Base-by-base conservation (phyloP, 2,888 invertebrate species). In the Drosophila anomalata region DNA sequence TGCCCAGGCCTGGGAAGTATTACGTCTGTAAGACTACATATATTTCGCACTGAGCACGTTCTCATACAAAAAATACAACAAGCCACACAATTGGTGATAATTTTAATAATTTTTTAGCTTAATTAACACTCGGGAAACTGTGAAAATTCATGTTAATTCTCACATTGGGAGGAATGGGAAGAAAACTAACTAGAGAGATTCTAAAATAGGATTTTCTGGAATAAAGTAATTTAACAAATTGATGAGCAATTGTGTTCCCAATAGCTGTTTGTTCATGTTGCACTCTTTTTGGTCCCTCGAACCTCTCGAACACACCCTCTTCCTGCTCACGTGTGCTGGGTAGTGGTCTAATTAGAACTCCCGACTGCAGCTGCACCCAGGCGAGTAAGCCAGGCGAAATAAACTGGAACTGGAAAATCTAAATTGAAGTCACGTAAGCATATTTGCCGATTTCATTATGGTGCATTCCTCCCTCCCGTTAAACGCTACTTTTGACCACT, bases 371-470 rank as follows among this genome's bases (percentile, higher is more conserved):
- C 79, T 79, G 85, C 82, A 85, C 72, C 72, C 59, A 57, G 44
- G 17, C 17, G 17, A 17, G 17, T 1, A 62, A 70, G 55, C 47
- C 46, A 52, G 17, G 44, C 39, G 29, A 36, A 56, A 63, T 39
- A 68, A 67, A 68, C 52, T 53, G 67, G 53, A 58, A 67, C 48
- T 53, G 67, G 53, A 58, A 67, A 62, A 51, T 78, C 75, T 67
- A 76, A 78, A 78, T 76, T 82, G 68, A 79, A 82, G 82, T 82
- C 82, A 82, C 82, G 85, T 79, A 78, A 78, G 69, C 79, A 75
- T 82, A 85, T 82, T 85, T 82, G 82, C 76, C 75, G 78, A 82
- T 82, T 82, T 76, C 75, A 82, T 82, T 82, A 85, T 70, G 29
- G 68, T 47, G 65, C 67, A 71, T 78, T 73, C 68, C 68, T 73